Percentiles rank a stretch among this genome's conserved stretches.
phyloP scores from a whole-genome alignment of 2,113 vertebrate genomes.

The Aegithalos caudatus region DNA sequence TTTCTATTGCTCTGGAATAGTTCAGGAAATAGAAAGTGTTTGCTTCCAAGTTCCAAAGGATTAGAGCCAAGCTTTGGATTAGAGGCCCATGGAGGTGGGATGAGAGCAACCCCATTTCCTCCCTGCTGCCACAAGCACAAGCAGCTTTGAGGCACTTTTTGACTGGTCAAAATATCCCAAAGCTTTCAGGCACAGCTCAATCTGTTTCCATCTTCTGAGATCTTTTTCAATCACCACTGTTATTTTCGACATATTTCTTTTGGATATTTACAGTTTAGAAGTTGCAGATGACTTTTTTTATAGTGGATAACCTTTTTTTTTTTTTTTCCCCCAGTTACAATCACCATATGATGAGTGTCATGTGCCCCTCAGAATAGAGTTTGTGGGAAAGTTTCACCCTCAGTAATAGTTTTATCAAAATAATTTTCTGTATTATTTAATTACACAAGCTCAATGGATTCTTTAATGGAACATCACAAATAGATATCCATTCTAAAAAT shows the following conservation, averaged over 20 bases:
- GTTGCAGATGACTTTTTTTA: neutral
- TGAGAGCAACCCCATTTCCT: neutral
- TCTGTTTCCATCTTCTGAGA: neutral
- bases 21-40: neutral
- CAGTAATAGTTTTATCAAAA: neutral
- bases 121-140: neutral
- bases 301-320: neutral
- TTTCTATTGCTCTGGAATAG: neutral
- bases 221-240: neutral
- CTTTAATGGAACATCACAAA: neutral
- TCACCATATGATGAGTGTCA: neutral
- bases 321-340: neutral
- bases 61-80: neutral
- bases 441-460: neutral
- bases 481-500: neutral
- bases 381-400: neutral
- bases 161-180: neutral
- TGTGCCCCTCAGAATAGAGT: neutral
- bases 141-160: neutral
- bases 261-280: neutral
- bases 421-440: neutral
- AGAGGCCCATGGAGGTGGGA: neutral
- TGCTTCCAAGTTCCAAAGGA: neutral
- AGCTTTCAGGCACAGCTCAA: neutral
- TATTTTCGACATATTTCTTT: neutral